Conservation (phyloP, 2,113 vertebrate species). For the Australoheros scitulus region DNA sequence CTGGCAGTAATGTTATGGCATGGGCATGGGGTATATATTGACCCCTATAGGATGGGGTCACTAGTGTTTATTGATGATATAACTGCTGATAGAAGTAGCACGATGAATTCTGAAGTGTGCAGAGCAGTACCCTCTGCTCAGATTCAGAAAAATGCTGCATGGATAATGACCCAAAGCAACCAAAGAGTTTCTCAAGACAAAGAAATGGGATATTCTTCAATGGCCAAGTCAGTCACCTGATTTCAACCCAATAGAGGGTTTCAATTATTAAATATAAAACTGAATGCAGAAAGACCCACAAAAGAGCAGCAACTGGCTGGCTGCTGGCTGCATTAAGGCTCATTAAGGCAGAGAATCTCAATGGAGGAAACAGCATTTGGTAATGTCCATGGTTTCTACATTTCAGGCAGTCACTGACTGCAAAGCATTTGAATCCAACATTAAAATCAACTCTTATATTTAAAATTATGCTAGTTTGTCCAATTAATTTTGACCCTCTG, state of each 20-base stretch:
- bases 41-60: background rate
- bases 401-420: background rate
- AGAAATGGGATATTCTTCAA: too few species aligned
- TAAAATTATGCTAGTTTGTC: background rate
- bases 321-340: background rate
- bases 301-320: background rate
- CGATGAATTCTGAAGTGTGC: background rate
- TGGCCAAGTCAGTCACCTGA: too few species aligned
- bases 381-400: background rate
- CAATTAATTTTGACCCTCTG: too few species aligned
- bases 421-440: background rate
- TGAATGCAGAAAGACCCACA: background rate
- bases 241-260: too few species aligned
- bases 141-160: background rate
- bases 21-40: background rate
- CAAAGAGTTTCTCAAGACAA: too few species aligned
- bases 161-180: too few species aligned
- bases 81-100: background rate
- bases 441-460: background rate
- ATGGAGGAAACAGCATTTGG: background rate
- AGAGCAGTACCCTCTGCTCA: background rate
- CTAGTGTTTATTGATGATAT: background rate
- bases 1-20: background rate
- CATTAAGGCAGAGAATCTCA: background rate
- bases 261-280: background rate